Percentiles rank a stretch among this genome's conserved stretches.
Evolutionary conservation across 2,888 invertebrate genomes (phyloP).

Genomic region (Metallyticus violacea): DNA sequence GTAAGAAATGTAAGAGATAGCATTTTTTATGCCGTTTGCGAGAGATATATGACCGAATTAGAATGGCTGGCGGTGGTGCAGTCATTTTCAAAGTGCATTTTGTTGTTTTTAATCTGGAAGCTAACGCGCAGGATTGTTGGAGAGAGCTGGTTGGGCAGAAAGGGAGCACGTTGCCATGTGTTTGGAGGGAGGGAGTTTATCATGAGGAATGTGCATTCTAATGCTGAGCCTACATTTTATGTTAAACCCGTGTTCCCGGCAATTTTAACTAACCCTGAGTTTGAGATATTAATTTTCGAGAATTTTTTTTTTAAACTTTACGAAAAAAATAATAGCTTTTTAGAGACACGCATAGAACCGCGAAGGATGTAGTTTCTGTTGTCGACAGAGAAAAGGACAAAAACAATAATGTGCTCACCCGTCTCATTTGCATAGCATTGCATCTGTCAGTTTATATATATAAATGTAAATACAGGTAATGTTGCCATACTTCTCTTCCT

Average conservation of each 20-base stretch:
- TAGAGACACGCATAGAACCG: not conserved
- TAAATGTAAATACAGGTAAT: not conserved
- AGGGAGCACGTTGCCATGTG: not conserved
- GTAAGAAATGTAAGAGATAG: not conserved
- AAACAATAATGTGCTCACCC: not conserved
- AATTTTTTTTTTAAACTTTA: constrained; percentile 5
- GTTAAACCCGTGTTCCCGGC: not conserved
- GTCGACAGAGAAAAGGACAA: not conserved
- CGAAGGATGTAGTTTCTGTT: not conserved
- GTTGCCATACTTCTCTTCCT: not conserved
- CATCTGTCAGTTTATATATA: not conserved
- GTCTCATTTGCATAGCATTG: not conserved
- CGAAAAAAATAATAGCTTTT: not conserved
- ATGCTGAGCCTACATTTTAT: constrained; percentile 12
- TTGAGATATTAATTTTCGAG: not conserved
- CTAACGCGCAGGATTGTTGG: not conserved
- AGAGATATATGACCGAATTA: not conserved
- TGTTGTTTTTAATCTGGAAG: constrained; percentile 13
- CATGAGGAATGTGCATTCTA: not conserved
- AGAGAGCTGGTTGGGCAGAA: not conserved
- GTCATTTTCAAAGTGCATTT: constrained; percentile 18
- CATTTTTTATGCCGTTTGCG: not conserved
- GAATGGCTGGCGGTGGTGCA: not conserved
- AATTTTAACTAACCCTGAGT: not conserved
- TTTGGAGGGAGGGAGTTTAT: not conserved